A percentile compares a stretch with the other conserved stretches of the same genome.
Evolutionary conservation across 1,140 invertebrate species (phyloP).

Genomic region (Conus ventricosus): DNA sequence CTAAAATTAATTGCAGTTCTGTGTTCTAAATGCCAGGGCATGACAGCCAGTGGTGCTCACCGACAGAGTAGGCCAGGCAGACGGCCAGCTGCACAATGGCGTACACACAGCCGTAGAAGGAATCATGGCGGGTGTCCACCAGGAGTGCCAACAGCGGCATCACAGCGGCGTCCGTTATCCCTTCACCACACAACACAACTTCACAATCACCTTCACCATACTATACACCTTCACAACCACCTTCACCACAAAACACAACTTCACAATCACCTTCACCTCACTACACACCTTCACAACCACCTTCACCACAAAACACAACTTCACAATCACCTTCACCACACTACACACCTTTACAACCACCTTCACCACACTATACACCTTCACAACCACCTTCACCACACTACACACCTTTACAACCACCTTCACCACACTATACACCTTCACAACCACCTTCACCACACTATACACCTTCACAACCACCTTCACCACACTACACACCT

Average conservation of each 20-base stretch:
- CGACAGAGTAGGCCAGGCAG: constrained; percentile 96
- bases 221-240: not conserved
- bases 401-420: not conserved
- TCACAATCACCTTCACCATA: not conserved
- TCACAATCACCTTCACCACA: no score
- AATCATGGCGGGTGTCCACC: constrained; percentile 94
- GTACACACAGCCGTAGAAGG: constrained; percentile 96
- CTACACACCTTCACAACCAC: no score
- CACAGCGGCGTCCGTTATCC: constrained; percentile 98
- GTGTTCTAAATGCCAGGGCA: not conserved
- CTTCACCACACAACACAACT: constrained; percentile 55
- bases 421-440: not conserved
- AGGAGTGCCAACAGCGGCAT: constrained; percentile 97
- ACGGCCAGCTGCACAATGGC: constrained; percentile 98
- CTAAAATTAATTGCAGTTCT: not conserved
- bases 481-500: no score
- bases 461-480: no score
- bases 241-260: not conserved
- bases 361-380: not conserved
- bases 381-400: not conserved
- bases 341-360: no score
- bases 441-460: not conserved
- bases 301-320: no score
- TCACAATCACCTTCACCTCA: not conserved
- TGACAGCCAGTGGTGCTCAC: constrained; percentile 74